These are phyloP conservation scores for Papilio xuthus DNA, from an alignment of 1,140 invertebrate genomes.

Conservation along the genomic window DNA sequence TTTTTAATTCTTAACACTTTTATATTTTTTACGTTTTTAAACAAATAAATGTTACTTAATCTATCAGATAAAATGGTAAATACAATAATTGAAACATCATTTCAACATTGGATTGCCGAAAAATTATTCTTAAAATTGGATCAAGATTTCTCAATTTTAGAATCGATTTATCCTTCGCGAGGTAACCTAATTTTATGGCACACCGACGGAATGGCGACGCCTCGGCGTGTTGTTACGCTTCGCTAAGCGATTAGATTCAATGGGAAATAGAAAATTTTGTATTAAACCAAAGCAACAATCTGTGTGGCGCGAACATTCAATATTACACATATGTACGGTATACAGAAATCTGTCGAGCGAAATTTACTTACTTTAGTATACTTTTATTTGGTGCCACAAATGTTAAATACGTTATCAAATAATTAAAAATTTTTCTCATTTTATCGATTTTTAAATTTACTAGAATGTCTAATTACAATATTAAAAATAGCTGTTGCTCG, in stretches of 20 bases:
- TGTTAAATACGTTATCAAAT: too few relatives aligned
- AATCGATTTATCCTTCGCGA: slow-evolving; percentile 56
- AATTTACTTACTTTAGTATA: background rate
- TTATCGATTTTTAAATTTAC: too few relatives aligned
- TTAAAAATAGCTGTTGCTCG: too few relatives aligned
- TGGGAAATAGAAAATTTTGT: slow-evolving; percentile 70
- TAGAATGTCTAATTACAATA: too few relatives aligned
- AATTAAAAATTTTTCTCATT: too few relatives aligned
- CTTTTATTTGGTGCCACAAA: background rate
- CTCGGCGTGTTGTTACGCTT: slow-evolving; percentile 52
- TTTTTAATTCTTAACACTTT: background rate
- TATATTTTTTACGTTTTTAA: background rate
- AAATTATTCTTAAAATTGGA: slow-evolving; percentile 67
- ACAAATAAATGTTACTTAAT: background rate
- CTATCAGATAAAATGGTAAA: slow-evolving; percentile 28
- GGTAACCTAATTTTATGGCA: slow-evolving; percentile 74
- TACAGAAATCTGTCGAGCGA: slow-evolving; percentile 6
- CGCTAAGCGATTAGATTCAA: slow-evolving; percentile 66
- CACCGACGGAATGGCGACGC: slow-evolving; percentile 54
- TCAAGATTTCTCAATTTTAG: slow-evolving; percentile 68
- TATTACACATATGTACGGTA: slow-evolving; percentile 41
- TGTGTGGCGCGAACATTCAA: slow-evolving; percentile 54
- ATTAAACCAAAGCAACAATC: slow-evolving; percentile 60
- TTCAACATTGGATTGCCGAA: slow-evolving; percentile 61
- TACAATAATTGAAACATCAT: slow-evolving; percentile 52